A percentile compares a stretch with the other conserved stretches of the same genome.
phyloP scores from a whole-genome alignment of 2,113 vertebrate species.

The Trichechus manatus region DNA sequence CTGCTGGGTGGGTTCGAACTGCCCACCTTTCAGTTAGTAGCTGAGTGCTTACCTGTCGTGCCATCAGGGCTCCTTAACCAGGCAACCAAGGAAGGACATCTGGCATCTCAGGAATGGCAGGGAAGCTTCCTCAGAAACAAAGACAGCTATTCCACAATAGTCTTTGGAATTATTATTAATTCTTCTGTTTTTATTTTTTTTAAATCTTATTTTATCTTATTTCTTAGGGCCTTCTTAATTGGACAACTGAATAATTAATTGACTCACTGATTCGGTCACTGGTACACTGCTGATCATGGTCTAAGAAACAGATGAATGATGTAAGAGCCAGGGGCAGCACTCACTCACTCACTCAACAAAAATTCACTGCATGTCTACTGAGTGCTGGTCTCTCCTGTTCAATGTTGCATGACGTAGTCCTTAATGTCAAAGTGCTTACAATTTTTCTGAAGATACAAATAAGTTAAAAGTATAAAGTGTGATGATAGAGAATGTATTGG shows the following conservation, averaged over 20 bases:
- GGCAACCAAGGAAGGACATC: neutral
- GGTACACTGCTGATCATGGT: neutral
- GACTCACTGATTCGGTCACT: neutral
- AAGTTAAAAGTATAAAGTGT: neutral
- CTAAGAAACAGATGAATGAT: neutral
- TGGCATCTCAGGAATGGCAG: neutral
- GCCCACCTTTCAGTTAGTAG: too few species aligned
- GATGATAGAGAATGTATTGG: neutral
- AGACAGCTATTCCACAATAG: neutral
- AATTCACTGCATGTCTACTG: neutral
- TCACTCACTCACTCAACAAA: neutral
- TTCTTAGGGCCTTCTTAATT: neutral
- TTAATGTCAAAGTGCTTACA: neutral
- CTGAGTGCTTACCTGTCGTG: too few species aligned
- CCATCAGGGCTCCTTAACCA: neutral
- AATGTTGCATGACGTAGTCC: neutral
- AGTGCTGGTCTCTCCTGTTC: neutral
- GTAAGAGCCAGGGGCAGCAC: neutral
- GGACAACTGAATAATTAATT: neutral
- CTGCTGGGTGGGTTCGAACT: too few species aligned
- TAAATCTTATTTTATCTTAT: neutral
- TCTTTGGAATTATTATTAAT: slow-evolving; percentile 37
- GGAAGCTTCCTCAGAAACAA: neutral
- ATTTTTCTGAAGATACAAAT: neutral
- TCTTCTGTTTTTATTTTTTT: neutral